phyloP scores from a whole-genome alignment of 2,888 invertebrate species.

The Gortyna flavago region DNA sequence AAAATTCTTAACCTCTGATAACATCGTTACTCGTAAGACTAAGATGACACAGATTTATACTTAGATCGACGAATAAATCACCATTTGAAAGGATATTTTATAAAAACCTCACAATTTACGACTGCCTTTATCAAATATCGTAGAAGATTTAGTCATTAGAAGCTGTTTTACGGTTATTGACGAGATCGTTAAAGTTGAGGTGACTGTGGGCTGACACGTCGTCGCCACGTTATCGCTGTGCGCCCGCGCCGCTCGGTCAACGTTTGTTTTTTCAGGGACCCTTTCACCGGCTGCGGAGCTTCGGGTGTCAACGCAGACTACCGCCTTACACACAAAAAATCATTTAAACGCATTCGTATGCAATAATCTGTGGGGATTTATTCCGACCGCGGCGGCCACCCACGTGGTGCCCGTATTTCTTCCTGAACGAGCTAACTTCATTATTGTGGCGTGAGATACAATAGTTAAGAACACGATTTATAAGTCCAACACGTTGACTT shows the following conservation, averaged over 20 bases:
- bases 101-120: conserved; percentile 27
- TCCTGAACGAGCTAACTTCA: conserved; percentile 90
- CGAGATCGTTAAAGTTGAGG: conserved; percentile 58
- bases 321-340: conserved; percentile 85
- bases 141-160: conserved; percentile 62
- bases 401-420: conserved; percentile 89
- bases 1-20: conserved; percentile 9
- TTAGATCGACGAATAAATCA: conserved; percentile 37
- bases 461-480: conserved; percentile 90
- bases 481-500: conserved; percentile 90
- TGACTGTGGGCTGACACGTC: conserved; percentile 65
- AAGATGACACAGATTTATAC: conserved; percentile 39
- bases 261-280: conserved; percentile 86
- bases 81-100: conserved; percentile 29
- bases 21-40: conserved; percentile 5
- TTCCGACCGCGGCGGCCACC: conserved; percentile 85
- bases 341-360: conserved; percentile 82
- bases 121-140: conserved; percentile 46
- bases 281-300: conserved; percentile 80
- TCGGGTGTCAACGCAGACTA: conserved; percentile 80
- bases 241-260: conserved; percentile 58
- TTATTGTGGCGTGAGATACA: conserved; percentile 90
- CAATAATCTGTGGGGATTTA: conserved; percentile 88
- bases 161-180: conserved; percentile 61
- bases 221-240: conserved; percentile 55